Evolutionary conservation across 2,888 invertebrate genomes (phyloP).

Genomic region (Cheilosia pagana): DNA sequence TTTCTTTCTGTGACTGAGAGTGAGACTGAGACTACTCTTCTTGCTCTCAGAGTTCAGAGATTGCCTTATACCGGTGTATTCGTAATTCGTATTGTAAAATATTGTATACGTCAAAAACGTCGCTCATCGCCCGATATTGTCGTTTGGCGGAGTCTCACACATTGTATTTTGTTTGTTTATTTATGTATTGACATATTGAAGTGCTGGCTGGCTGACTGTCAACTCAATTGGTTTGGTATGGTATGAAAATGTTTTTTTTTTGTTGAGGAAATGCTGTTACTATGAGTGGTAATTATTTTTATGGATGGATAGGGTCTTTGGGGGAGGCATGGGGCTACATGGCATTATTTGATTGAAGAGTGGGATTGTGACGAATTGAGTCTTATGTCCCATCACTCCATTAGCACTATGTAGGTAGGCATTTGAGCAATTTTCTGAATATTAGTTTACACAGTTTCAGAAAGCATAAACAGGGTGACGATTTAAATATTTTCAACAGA

Average conservation of each 20-base stretch:
- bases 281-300: constrained; percentile 24
- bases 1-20: no score
- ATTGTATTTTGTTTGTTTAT: constrained; percentile 27
- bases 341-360: background rate
- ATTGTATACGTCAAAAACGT: background rate
- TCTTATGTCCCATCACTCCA: background rate
- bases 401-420: background rate
- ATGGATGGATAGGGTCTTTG: background rate
- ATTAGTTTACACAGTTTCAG: no score
- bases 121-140: background rate
- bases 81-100: background rate
- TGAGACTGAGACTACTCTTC: no score
- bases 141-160: background rate
- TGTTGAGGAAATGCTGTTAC: constrained; percentile 32
- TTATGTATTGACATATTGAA: constrained; percentile 8
- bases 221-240: background rate
- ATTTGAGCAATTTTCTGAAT: no score
- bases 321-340: background rate
- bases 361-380: background rate
- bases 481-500: no score
- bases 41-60: background rate
- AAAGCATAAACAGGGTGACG: no score
- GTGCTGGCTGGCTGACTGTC: constrained; percentile 3
- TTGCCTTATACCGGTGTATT: background rate
- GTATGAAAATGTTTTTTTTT: constrained; percentile 9